Conservation (phyloP, 2,113 vertebrate genomes). For the Carollia perspicillata region DNA sequence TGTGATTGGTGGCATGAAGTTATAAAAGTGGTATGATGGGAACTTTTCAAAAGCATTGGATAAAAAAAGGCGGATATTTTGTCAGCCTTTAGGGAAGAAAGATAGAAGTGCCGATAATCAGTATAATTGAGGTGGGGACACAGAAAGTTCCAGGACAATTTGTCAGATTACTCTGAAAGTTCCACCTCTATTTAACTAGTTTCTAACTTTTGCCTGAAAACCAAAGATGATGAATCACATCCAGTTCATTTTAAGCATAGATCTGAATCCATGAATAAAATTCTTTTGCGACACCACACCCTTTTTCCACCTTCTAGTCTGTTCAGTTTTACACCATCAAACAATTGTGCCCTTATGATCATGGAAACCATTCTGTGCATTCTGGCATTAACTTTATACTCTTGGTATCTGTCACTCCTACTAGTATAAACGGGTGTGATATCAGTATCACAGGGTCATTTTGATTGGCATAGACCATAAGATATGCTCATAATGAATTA, state of each 20-base stretch:
- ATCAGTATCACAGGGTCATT: conserved; percentile 57
- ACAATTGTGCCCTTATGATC: conserved; percentile 65
- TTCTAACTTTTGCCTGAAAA: conserved; percentile 65
- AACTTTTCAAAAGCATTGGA: background rate
- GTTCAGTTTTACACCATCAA: conserved; percentile 62
- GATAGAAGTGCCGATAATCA: background rate
- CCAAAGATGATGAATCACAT: conserved; percentile 52
- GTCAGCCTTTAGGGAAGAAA: background rate
- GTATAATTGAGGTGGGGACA: background rate
- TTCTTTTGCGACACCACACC: conserved; percentile 68
- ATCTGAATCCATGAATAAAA: conserved; percentile 75
- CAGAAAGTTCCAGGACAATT: conserved; percentile 49
- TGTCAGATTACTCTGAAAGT: conserved; percentile 56
- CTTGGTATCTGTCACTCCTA: conserved; percentile 44
- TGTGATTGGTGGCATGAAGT: background rate
- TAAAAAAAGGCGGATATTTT: background rate
- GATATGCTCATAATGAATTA: conserved; percentile 56
- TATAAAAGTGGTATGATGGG: background rate
- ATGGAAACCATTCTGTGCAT: conserved; percentile 60
- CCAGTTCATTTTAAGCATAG: conserved; percentile 67
- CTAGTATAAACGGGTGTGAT: conserved; percentile 51
- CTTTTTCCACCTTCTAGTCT: conserved; percentile 53
- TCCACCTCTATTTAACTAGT: conserved; percentile 49
- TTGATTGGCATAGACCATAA: background rate
- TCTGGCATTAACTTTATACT: conserved; percentile 50